Base-by-base conservation (phyloP, 2,888 invertebrate species). In the Troides oblongomaculatus region DNA sequence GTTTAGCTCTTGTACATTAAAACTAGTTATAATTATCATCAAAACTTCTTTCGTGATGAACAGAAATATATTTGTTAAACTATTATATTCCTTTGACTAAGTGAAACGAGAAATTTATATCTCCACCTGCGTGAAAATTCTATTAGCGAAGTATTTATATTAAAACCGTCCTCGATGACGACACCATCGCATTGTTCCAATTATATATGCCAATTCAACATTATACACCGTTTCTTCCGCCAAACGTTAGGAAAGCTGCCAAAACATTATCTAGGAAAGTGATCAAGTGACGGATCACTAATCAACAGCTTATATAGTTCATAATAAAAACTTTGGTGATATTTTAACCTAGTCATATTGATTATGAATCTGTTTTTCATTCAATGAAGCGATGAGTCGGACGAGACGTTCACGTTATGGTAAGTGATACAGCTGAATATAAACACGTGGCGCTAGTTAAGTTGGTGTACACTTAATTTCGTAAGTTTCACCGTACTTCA, bases 201-300 rank as follows among this genome's bases (percentile, higher is more conserved):
- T 81, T 80, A 81, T 79, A 81, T 76, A 75, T 74, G 75, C 75
- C 77, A 77, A 77, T 81, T 79, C 79, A 77, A 77, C 70, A 73
- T 75, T 74, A 72, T 77, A 74, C 79, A 81, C 81, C 79, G 80
- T 83, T 82, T 79, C 82, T 84, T 84, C 84, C 84, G 83, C 82
- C 84, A 84, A 82, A 81, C 75, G 75, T 70, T 84, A 85, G 90
- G 89, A 81, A 64, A 65, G n/a, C 56, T 85, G 90, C 90, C 90
- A 90, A 83, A 73, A 66, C 72, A 75, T 76, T 71, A 76, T 72
- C 74, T 79, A 81, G 83, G 82, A 83, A 83, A 85, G 82, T 77
- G 78, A 79, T 79, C 81, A 83, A 66, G 66, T 66, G 63, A 70
- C 66, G 60, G 53, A 70, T 60, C 63, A 63, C 43, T 18, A 63